A percentile compares a stretch with the other conserved stretches of the same genome.
Conservation (phyloP, 1,140 invertebrate genomes). For the Chironomus tepperi region DNA sequence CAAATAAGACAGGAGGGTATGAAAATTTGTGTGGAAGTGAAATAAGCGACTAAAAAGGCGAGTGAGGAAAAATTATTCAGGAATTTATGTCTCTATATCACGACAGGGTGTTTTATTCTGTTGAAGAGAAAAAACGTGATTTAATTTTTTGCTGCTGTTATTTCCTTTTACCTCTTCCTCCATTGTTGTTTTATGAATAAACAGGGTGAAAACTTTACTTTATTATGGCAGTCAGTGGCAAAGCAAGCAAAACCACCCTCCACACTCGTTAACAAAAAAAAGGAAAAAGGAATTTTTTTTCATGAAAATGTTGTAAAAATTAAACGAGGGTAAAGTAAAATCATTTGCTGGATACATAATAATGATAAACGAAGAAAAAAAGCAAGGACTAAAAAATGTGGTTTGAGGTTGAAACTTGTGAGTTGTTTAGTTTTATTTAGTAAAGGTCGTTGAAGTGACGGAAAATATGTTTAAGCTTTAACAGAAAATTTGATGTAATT, state of each 20-base stretch:
- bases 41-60: neutral
- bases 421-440: neutral
- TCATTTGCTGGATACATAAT: slow-evolving; percentile 20
- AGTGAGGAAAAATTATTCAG: slow-evolving; percentile 19
- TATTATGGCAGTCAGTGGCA: slow-evolving; percentile 5
- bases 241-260: neutral
- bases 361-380: neutral
- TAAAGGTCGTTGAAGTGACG: neutral
- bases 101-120: neutral
- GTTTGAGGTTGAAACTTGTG: neutral
- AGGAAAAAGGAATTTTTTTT: neutral
- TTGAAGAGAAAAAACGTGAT: slow-evolving; percentile 7
- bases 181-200: neutral
- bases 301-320: neutral
- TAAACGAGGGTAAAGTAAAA: slow-evolving; percentile 24
- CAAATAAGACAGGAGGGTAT: neutral
- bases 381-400: neutral
- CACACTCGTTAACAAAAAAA: slow-evolving; percentile 7
- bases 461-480: neutral
- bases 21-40: neutral
- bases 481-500: slow-evolving; percentile 9
- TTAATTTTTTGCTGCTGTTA: neutral
- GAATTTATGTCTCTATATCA: slow-evolving; percentile 23
- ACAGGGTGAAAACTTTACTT: neutral
- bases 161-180: no score